These are phyloP conservation scores for Smittia sp. DNA, from an alignment of 2,888 invertebrate species.

Conservation along the genomic window DNA sequence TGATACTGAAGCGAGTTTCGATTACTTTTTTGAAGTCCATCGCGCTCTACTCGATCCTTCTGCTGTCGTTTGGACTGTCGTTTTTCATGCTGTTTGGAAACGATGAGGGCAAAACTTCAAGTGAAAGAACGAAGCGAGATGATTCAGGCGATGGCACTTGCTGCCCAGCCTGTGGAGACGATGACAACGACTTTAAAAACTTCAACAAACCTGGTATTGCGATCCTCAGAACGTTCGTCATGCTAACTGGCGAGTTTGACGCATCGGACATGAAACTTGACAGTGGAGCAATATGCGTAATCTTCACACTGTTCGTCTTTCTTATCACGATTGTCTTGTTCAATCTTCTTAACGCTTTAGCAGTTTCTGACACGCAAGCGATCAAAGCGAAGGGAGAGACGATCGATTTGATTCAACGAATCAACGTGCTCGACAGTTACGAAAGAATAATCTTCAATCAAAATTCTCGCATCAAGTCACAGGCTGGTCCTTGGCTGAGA, in stretches of 20 bases:
- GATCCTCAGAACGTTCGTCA: constrained; percentile 78
- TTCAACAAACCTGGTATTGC: constrained; percentile 70
- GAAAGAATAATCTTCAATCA: constrained; percentile 48
- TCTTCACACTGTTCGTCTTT: constrained; percentile 78
- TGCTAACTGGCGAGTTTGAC: constrained; percentile 81
- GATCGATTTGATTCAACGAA: constrained; percentile 65
- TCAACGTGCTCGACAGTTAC: constrained; percentile 24
- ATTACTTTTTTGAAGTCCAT: constrained; percentile 77
- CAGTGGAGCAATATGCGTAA: constrained; percentile 67
- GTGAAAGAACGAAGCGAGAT: neutral
- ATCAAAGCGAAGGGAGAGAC: constrained; percentile 78
- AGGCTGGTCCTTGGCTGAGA: constrained; percentile 53
- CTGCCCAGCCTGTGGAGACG: constrained; percentile 42
- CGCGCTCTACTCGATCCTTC: constrained; percentile 74
- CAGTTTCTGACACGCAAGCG: constrained; percentile 56
- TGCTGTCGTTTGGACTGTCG: constrained; percentile 76
- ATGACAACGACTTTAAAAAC: constrained; percentile 63
- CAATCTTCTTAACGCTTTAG: constrained; percentile 79
- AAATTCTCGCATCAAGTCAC: constrained; percentile 54
- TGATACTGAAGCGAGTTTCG: constrained; percentile 79
- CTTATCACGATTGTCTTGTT: constrained; percentile 79
- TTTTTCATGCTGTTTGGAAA: constrained; percentile 74
- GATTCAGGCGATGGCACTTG: constrained; percentile 49
- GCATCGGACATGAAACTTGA: constrained; percentile 73
- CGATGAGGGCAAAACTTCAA: constrained; percentile 44